phyloP scores from a whole-genome alignment of 2,113 vertebrate species.

The Isichthys henryi region DNA sequence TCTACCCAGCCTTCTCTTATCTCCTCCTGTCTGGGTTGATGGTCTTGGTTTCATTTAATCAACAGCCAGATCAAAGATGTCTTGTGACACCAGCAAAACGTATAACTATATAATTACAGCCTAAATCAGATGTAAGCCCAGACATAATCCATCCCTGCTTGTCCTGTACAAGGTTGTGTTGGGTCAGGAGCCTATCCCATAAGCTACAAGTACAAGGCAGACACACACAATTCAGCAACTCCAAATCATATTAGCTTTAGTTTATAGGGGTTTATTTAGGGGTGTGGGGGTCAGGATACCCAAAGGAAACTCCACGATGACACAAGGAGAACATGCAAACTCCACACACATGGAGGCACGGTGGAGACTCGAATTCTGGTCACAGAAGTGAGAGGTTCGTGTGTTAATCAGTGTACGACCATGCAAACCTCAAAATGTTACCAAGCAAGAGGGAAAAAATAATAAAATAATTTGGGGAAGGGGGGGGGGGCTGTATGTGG shows the following conservation, averaged over 20 bases:
- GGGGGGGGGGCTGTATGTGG: too few species aligned
- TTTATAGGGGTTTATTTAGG: too few species aligned
- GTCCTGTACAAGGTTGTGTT: neutral
- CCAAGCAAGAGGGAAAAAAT: too few species aligned
- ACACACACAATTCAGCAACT: neutral
- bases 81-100: neutral
- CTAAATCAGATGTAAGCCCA: neutral
- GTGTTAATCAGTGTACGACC: too few species aligned
- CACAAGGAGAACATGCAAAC: too few species aligned
- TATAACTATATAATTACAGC: neutral
- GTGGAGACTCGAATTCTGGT: too few species aligned
- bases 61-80: neutral
- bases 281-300: too few species aligned
- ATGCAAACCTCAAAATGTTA: too few species aligned
- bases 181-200: neutral
- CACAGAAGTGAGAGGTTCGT: too few species aligned
- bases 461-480: too few species aligned
- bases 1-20: neutral
- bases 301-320: too few species aligned
- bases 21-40: neutral
- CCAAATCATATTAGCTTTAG: neutral
- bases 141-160: neutral
- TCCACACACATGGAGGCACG: too few species aligned
- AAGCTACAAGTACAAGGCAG: neutral
- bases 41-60: neutral